Percentiles rank a stretch among this genome's conserved stretches.
Conservation (phyloP, 2,797 vertebrate genomes). For the Petrocephalus schoutedeni region DNA sequence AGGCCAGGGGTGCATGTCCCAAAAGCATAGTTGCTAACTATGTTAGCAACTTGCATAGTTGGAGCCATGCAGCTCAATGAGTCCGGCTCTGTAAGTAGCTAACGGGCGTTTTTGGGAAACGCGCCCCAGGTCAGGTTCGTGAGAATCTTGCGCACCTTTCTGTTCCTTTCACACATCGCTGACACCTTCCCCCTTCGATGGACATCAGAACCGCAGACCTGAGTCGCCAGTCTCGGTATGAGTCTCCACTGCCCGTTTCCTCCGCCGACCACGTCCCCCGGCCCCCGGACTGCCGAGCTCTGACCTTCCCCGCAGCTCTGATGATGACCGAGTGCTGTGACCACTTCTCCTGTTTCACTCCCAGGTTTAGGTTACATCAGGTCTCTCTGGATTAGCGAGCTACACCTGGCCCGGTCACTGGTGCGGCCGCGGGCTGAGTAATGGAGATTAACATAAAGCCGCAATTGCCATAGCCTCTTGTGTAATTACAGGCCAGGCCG, state of each 20-base stretch:
- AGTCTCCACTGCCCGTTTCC: background rate
- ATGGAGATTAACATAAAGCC: background rate
- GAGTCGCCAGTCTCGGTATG: background rate
- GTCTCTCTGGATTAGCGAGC: background rate
- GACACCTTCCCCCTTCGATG: background rate
- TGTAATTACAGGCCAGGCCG: background rate
- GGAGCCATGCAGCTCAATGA: too few relatives aligned
- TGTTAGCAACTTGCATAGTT: too few relatives aligned
- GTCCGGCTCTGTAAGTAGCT: too few relatives aligned
- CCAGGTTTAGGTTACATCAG: background rate
- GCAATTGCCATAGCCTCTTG: background rate
- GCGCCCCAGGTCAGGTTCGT: background rate
- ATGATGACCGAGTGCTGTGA: background rate
- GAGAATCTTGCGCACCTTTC: background rate
- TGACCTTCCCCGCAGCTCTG: background rate
- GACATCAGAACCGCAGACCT: background rate
- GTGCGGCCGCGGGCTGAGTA: background rate
- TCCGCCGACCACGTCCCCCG: background rate
- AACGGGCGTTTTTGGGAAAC: too few relatives aligned
- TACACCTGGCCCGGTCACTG: background rate
- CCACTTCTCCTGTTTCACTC: background rate
- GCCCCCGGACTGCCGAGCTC: background rate
- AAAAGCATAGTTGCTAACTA: too few relatives aligned
- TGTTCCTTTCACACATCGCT: background rate
- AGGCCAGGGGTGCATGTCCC: background rate